Conservation (phyloP, 2,888 invertebrate species). For the Ormyrus rosae region DNA sequence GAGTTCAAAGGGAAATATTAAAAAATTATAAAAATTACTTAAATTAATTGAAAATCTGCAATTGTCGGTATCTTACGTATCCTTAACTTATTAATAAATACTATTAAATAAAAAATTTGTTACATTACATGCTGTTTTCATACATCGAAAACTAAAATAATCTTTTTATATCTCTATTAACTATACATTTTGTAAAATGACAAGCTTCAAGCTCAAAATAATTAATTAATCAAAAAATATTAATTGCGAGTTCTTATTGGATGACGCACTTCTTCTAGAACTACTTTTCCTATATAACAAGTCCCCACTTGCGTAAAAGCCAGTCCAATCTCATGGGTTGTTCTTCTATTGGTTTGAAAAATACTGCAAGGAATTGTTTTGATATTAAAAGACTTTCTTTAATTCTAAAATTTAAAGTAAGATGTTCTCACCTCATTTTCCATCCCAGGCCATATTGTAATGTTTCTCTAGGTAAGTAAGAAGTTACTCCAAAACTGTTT, state of each 20-base stretch:
- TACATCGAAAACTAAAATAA: too few relatives aligned
- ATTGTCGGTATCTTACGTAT: too few relatives aligned
- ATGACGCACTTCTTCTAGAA: constrained; percentile 60
- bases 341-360: constrained; percentile 66
- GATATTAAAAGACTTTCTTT: not conserved
- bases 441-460: constrained; percentile 62
- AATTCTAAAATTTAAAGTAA: not conserved
- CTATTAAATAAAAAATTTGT: too few relatives aligned
- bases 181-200: too few relatives aligned
- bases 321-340: constrained; percentile 70
- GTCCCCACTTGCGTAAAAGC: constrained; percentile 62
- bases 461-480: constrained; percentile 62
- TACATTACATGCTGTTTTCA: too few relatives aligned
- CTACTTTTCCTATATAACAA: constrained; percentile 69
- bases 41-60: constrained; percentile 8
- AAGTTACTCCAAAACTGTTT: constrained; percentile 63
- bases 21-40: too few relatives aligned
- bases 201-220: too few relatives aligned
- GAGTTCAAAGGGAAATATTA: too few relatives aligned
- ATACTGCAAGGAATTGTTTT: constrained; percentile 59
- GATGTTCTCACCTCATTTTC: constrained; percentile 68
- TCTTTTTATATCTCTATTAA: too few relatives aligned
- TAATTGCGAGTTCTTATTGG: too few relatives aligned
- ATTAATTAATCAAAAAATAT: too few relatives aligned
- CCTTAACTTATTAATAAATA: too few relatives aligned